Evolutionary conservation across 2,797 vertebrate species (phyloP).

Genomic region (Galagoides demidoff): DNA sequence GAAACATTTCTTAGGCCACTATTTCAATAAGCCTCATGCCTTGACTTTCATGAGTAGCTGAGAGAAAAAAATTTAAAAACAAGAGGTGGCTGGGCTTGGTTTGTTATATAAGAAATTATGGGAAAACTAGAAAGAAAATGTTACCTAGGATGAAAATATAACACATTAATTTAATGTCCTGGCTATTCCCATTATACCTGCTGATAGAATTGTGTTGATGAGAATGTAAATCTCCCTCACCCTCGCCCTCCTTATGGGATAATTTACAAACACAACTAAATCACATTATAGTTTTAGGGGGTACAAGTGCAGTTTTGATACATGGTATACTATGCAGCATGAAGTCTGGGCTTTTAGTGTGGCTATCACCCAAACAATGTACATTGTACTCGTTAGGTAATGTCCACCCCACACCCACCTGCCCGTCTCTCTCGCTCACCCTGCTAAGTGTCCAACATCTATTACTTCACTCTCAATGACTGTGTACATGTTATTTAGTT

Average conservation of each 20-base stretch:
- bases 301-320: background rate
- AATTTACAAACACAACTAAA: slow-evolving; percentile 20
- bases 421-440: background rate
- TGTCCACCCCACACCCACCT: background rate
- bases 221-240: background rate
- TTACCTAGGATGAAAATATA: background rate
- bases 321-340: background rate
- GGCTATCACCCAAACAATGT: background rate
- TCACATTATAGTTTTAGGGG: background rate
- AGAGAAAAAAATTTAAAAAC: background rate
- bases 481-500: background rate
- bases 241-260: background rate
- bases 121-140: background rate
- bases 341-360: background rate
- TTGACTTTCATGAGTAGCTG: background rate
- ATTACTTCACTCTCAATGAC: background rate
- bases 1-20: background rate
- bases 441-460: background rate
- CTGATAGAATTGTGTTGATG: background rate
- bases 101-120: slow-evolving; percentile 10
- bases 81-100: background rate
- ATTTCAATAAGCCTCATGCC: background rate
- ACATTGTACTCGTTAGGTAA: background rate
- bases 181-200: background rate
- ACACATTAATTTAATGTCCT: background rate